Percentiles rank a stretch among this genome's conserved stretches.
Evolutionary conservation across 92 coral and sea anemone species (phyloP).

Genomic region (Palythoa grandis): DNA sequence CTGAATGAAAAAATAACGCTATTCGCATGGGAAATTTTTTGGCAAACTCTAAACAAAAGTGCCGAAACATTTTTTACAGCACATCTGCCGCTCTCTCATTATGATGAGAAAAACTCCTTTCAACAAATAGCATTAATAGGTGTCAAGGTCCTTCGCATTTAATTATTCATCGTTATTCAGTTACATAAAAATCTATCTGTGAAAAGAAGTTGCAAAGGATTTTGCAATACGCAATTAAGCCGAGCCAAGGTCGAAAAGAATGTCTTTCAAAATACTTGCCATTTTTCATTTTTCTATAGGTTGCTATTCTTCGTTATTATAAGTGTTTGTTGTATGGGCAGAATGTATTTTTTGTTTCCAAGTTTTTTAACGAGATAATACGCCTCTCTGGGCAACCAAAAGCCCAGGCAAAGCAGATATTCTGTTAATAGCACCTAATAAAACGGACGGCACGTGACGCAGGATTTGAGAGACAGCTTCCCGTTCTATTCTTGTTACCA

Average conservation of each 20-base stretch:
- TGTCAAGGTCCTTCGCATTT: neutral
- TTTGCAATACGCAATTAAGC: neutral
- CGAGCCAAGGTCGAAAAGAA: neutral
- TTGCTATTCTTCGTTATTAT: neutral
- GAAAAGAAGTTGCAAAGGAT: neutral
- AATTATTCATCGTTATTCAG: neutral
- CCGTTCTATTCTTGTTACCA: neutral
- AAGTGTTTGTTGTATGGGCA: neutral
- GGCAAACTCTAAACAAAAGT: too few relatives aligned
- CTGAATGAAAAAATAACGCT: too few relatives aligned
- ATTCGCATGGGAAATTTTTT: too few relatives aligned
- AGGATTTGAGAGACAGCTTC: neutral
- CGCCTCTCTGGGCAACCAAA: neutral
- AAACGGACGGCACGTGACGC: neutral
- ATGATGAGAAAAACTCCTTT: too few relatives aligned
- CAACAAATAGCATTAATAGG: neutral
- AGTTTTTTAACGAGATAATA: neutral
- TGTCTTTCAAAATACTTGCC: neutral
- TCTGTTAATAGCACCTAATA: neutral
- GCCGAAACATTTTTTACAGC: too few relatives aligned
- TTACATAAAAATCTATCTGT: neutral
- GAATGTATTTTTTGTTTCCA: neutral
- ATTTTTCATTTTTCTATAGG: neutral
- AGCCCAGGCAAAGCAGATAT: neutral
- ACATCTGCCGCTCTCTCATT: too few relatives aligned